Percentiles rank a stretch among this genome's conserved stretches.
Evolutionary conservation across 1,140 invertebrate species (phyloP).

Genomic region (Asobara japonica): DNA sequence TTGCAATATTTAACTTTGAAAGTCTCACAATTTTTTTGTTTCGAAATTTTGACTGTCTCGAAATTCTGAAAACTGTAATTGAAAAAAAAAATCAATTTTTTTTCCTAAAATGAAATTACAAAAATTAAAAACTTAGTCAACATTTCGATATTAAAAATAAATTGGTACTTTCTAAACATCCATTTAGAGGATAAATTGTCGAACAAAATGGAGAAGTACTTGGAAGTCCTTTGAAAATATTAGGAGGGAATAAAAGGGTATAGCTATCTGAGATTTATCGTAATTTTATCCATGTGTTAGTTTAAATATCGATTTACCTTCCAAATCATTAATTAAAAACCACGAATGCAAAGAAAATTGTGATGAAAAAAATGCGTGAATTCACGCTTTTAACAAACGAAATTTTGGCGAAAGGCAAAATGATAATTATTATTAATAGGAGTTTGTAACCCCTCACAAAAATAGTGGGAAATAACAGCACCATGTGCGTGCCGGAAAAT

Average conservation of each 20-base stretch:
- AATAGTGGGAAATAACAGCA: constrained; percentile 24
- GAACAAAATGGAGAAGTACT: too few relatives aligned
- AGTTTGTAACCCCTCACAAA: neutral
- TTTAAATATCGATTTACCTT: neutral
- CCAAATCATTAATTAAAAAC: neutral
- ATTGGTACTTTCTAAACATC: too few relatives aligned
- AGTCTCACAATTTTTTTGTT: constrained; percentile 15
- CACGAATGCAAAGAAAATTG: neutral
- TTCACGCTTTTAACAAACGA: neutral
- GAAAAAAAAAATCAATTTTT: too few relatives aligned
- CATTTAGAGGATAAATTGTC: too few relatives aligned
- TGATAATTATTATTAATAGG: neutral
- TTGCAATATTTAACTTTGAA: constrained; percentile 13
- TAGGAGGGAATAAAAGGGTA: too few relatives aligned
- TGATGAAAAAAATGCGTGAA: too few relatives aligned
- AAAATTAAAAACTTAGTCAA: too few relatives aligned
- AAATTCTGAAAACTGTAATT: neutral
- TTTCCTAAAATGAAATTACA: too few relatives aligned
- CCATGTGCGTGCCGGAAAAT: constrained; percentile 33
- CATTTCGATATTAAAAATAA: too few relatives aligned
- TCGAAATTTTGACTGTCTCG: constrained; percentile 34
- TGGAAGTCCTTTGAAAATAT: too few relatives aligned
- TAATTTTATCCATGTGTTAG: too few relatives aligned
- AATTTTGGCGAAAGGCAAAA: neutral
- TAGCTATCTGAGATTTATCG: too few relatives aligned